phyloP scores from a whole-genome alignment of 1,140 invertebrate genomes.

The Drepana arcuata region DNA sequence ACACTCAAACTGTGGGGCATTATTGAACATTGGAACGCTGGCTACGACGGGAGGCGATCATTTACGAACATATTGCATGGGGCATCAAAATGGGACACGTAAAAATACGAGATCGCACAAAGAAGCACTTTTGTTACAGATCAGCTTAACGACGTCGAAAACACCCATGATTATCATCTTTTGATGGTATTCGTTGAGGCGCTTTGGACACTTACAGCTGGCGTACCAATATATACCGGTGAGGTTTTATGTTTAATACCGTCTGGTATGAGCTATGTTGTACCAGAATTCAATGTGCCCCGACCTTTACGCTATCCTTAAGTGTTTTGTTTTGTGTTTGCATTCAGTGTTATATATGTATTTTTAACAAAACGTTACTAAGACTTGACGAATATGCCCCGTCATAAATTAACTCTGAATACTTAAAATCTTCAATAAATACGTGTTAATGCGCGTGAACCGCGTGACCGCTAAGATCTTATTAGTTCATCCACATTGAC shows the following conservation, averaged over 20 bases:
- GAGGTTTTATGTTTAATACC: constrained; percentile 52
- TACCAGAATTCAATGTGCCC: constrained; percentile 52
- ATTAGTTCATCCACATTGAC: too few relatives aligned
- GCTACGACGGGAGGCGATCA: constrained; percentile 26
- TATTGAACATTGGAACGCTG: constrained; percentile 28
- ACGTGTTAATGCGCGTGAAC: too few relatives aligned
- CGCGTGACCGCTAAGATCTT: too few relatives aligned
- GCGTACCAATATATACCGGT: constrained; percentile 57
- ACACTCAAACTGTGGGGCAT: constrained; percentile 19
- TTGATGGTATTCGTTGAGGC: constrained; percentile 65
- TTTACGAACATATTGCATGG: constrained; percentile 32
- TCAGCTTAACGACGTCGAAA: constrained; percentile 70
- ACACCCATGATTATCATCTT: constrained; percentile 71
- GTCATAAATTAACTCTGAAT: too few relatives aligned
- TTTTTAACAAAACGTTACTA: too few relatives aligned
- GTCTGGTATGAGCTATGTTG: constrained; percentile 25
- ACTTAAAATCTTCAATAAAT: too few relatives aligned
- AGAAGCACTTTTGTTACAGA: constrained; percentile 69
- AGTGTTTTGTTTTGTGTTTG: too few relatives aligned
- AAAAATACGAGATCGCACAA: constrained; percentile 59
- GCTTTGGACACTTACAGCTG: constrained; percentile 59
- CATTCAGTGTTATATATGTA: too few relatives aligned
- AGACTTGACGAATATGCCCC: too few relatives aligned
- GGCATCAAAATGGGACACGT: constrained; percentile 29
- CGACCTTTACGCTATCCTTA: too few relatives aligned